phyloP scores from a whole-genome alignment of 2,888 invertebrate species.

The Andrena minutula region DNA sequence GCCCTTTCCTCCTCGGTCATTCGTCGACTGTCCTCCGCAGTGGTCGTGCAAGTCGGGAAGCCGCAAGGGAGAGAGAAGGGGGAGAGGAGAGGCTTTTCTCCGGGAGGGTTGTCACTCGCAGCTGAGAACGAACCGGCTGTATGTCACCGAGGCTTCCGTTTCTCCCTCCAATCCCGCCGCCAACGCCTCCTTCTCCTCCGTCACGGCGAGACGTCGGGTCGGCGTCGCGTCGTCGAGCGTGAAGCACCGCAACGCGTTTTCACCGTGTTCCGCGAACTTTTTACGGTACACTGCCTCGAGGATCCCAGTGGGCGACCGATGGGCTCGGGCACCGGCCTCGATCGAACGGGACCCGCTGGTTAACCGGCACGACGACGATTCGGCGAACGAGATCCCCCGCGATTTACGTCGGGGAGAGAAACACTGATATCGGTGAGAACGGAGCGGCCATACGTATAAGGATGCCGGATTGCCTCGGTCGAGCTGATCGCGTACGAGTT shows the following conservation, averaged over 20 bases:
- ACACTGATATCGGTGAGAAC: slow-evolving; percentile 57
- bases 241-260: slow-evolving; percentile 59
- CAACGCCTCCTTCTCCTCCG: slow-evolving; percentile 37
- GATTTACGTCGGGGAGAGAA: slow-evolving; percentile 17
- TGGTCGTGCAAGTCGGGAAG: background rate
- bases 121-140: background rate
- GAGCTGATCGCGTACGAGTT: slow-evolving; percentile 83
- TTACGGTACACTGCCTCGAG: slow-evolving; percentile 67
- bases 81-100: background rate
- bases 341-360: slow-evolving; percentile 23
- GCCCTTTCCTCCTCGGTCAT: slow-evolving; percentile 58
- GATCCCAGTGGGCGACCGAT: slow-evolving; percentile 46
- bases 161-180: slow-evolving; percentile 4
- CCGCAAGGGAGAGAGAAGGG: background rate
- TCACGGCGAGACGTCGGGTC: slow-evolving; percentile 43
- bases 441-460: slow-evolving; percentile 74
- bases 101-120: slow-evolving; percentile 50
- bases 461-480: slow-evolving; percentile 79
- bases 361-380: slow-evolving; percentile 13
- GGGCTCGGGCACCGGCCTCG: background rate
- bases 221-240: slow-evolving; percentile 58
- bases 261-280: slow-evolving; percentile 69
- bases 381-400: slow-evolving; percentile 22
- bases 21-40: slow-evolving; percentile 45
- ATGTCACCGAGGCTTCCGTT: slow-evolving; percentile 19